Conservation (phyloP, 2,888 invertebrate genomes). For the Eupithecia vulgata region DNA sequence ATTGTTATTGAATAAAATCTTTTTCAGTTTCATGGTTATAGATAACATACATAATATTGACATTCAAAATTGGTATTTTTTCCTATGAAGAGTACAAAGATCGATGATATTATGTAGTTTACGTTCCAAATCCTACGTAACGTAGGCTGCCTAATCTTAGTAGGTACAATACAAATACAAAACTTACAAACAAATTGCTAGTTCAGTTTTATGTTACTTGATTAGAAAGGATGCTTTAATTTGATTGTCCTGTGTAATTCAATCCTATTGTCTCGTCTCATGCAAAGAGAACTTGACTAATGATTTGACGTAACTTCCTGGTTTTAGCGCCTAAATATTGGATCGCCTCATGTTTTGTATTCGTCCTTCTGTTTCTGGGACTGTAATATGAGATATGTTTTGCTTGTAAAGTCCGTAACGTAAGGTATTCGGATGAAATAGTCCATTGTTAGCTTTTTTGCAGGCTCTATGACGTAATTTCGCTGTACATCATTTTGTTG, state of each 20-base stretch:
- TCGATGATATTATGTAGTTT: too few relatives aligned
- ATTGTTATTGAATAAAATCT: conserved; percentile 13
- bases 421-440: conserved; percentile 23
- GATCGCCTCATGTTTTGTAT: conserved; percentile 42
- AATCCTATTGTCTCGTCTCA: conserved; percentile 40
- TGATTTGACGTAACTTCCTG: conserved; percentile 55
- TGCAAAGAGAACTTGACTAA: conserved; percentile 33
- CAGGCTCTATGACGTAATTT: conserved; percentile 22
- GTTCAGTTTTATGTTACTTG: conserved; percentile 46
- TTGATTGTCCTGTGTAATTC: conserved; percentile 44
- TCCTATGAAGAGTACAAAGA: background rate
- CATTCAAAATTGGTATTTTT: conserved; percentile 6
- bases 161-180: too few relatives aligned
- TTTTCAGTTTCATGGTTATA: conserved; percentile 1
- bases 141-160: too few relatives aligned
- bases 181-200: background rate
- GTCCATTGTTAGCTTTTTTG: conserved; percentile 41
- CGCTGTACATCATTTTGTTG: background rate
- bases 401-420: conserved; percentile 18
- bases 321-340: conserved; percentile 54
- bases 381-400: conserved; percentile 15
- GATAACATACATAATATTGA: conserved; percentile 12
- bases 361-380: conserved; percentile 31
- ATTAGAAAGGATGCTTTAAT: conserved; percentile 49
- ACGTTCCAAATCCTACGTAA: background rate